Percentiles rank a stretch among this genome's conserved stretches.
Conservation (phyloP, 2,888 invertebrate genomes). For the Cephus pygmeus region DNA sequence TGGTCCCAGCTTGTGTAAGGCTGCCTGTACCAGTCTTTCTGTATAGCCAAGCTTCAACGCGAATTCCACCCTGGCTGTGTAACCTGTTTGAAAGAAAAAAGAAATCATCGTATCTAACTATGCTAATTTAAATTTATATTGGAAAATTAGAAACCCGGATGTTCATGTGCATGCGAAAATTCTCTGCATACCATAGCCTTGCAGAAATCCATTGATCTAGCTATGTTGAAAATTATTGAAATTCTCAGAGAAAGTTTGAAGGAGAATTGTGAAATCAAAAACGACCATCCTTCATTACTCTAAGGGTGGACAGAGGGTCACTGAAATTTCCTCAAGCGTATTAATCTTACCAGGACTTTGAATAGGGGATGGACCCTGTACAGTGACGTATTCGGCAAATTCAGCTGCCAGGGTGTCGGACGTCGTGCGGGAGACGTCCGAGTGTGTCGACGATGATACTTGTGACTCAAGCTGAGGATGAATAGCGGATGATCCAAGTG, state of each 20-base stretch:
- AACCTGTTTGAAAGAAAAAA: conserved; percentile 45
- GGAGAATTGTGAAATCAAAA: no score
- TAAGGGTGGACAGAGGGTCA: not conserved
- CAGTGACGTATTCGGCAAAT: conserved; percentile 84
- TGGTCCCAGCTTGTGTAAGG: conserved; percentile 85
- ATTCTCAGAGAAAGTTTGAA: no score
- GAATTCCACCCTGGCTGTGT: conserved; percentile 83
- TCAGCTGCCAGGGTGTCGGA: conserved; percentile 88
- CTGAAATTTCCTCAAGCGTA: no score
- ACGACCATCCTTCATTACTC: not conserved
- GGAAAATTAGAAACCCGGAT: no score
- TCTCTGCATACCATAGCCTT: no score
- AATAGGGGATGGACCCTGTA: conserved; percentile 55
- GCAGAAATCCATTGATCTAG: no score
- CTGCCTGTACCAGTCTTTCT: conserved; percentile 84
- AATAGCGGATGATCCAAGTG: conserved; percentile 45
- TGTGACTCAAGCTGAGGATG: conserved; percentile 45
- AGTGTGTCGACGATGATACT: conserved; percentile 69
- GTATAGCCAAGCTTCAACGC: conserved; percentile 93
- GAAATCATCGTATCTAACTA: no score
- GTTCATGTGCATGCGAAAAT: no score
- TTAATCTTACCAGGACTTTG: conserved; percentile 49
- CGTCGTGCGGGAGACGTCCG: conserved; percentile 83
- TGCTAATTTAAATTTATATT: no score
- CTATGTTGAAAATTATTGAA: no score